phyloP scores from a whole-genome alignment of 1,140 invertebrate species.

The Pseudomyrmex dendroicus region DNA sequence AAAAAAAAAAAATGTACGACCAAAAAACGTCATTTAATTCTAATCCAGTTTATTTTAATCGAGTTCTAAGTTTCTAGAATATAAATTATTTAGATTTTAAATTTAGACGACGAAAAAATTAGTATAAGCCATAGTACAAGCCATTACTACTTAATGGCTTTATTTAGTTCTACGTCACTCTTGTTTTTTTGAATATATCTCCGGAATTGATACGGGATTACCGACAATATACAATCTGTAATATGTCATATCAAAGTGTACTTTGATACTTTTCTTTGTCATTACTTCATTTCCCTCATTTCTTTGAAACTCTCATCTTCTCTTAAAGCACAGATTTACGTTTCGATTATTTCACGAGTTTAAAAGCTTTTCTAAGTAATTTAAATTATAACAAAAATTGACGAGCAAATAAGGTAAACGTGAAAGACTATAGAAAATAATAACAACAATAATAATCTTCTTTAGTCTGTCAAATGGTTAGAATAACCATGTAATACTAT shows the following conservation, averaged over 20 bases:
- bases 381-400: not conserved
- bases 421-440: not conserved
- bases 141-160: not conserved
- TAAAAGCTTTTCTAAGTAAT: not conserved
- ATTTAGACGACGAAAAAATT: not conserved
- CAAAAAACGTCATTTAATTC: too few species aligned
- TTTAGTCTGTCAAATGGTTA: too few species aligned
- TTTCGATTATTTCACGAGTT: not conserved
- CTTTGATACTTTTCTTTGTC: not conserved
- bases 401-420: not conserved
- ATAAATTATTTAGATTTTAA: not conserved
- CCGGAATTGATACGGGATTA: too few species aligned
- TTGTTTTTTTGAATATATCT: not conserved
- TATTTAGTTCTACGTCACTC: not conserved
- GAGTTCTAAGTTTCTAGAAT: not conserved
- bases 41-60: not conserved
- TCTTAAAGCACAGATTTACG: not conserved
- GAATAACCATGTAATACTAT: too few species aligned
- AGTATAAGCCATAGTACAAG: not conserved
- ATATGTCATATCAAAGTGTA: not conserved
- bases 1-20: too few species aligned
- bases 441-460: not conserved
- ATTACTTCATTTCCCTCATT: too few species aligned
- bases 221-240: not conserved
- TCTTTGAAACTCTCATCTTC: not conserved